Percentiles rank a stretch among this genome's conserved stretches.
Conservation (phyloP, 2,797 vertebrate species). For the Chelon labrosus region DNA sequence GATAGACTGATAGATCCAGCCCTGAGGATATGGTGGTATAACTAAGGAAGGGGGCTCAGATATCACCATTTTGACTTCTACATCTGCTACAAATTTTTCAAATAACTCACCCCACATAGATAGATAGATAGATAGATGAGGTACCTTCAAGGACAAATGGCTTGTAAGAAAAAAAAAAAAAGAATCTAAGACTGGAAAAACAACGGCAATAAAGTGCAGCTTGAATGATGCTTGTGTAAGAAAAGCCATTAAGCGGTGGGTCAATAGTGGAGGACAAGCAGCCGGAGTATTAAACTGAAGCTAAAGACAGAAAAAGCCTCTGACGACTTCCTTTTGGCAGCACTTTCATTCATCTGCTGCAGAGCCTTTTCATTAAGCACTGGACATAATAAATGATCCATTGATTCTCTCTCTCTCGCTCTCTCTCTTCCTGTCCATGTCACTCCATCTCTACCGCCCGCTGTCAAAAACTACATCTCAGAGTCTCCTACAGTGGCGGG, state of each 20-base stretch:
- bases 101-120: no score
- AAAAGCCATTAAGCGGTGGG: conserved; percentile 67
- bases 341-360: conserved; percentile 63
- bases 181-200: conserved; percentile 40
- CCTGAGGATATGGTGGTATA: no score
- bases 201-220: conserved; percentile 61
- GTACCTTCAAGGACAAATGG: conserved; percentile 34
- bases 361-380: conserved; percentile 75
- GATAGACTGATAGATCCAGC: no score
- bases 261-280: conserved; percentile 74
- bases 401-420: conserved; percentile 64
- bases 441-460: conserved; percentile 35
- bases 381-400: conserved; percentile 81
- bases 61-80: no score
- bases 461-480: conserved; percentile 53
- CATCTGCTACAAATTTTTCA: no score
- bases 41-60: no score
- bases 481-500: conserved; percentile 57
- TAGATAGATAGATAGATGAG: conserved; percentile 21
- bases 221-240: conserved; percentile 63
- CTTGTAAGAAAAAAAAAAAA: conserved; percentile 15
- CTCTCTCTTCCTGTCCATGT: conserved; percentile 25
- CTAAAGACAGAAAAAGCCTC: conserved; percentile 62
- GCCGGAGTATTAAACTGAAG: conserved; percentile 70
- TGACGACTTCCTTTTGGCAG: conserved; percentile 71